phyloP scores from a whole-genome alignment of 2,797 vertebrate species.

The Myioborus melanocephalus region DNA sequence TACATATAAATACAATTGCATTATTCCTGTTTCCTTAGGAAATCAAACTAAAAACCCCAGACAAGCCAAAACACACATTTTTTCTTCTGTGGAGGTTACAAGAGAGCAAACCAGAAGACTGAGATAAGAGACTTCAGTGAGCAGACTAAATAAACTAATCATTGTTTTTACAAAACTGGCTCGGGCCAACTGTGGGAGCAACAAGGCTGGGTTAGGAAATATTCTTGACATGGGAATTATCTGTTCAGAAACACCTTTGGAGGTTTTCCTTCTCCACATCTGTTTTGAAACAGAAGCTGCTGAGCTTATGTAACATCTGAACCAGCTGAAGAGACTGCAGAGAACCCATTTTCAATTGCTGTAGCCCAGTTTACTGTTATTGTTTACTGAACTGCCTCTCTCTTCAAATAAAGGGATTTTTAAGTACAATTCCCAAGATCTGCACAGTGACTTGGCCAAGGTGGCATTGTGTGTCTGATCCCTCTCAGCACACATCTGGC shows the following conservation, averaged over 20 bases:
- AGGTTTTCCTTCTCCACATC: constrained; percentile 19
- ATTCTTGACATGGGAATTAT: neutral
- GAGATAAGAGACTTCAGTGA: constrained; percentile 22
- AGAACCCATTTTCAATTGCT: neutral
- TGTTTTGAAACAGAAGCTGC: constrained; percentile 25
- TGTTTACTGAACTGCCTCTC: neutral
- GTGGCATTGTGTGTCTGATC: neutral
- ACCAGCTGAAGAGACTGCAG: neutral
- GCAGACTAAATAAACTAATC: constrained; percentile 25
- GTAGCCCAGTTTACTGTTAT: neutral
- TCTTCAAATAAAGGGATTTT: neutral
- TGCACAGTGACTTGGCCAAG: neutral
- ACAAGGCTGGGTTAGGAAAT: neutral
- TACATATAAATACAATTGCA: neutral
- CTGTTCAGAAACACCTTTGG: constrained; percentile 18
- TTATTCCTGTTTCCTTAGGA: constrained; percentile 26
- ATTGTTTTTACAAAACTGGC: constrained; percentile 18
- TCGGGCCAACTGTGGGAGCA: neutral
- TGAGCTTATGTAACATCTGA: neutral
- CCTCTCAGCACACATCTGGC: neutral
- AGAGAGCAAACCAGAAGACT: constrained; percentile 24
- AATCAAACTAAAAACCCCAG: neutral
- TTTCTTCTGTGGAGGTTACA: neutral
- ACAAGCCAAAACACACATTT: constrained; percentile 22
- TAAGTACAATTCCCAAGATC: neutral